phyloP scores from a whole-genome alignment of 2,113 vertebrate genomes.

The Micronycteris hirsuta region DNA sequence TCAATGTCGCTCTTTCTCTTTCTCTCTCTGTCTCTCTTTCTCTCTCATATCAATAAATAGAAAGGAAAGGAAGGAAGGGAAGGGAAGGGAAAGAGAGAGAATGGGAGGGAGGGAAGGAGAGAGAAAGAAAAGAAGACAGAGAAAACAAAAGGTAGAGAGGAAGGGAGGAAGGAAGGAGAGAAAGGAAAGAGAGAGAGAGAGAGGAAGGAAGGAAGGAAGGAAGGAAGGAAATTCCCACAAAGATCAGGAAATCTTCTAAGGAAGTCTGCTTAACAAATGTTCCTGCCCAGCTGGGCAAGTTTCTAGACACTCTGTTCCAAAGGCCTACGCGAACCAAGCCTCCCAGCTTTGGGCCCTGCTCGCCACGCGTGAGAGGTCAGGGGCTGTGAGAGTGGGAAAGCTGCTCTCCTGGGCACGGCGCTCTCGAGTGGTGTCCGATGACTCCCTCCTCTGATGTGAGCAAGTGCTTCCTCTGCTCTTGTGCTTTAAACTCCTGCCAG shows the following conservation, averaged over 20 bases:
- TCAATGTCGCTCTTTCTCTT: too few relatives aligned
- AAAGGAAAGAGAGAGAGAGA: too few relatives aligned
- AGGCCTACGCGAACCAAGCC: background rate
- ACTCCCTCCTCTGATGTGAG: background rate
- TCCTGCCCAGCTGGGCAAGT: background rate
- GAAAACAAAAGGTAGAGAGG: background rate
- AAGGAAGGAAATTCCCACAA: background rate
- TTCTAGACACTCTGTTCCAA: slow-evolving; percentile 12
- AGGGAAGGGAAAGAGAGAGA: too few relatives aligned
- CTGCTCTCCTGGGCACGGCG: background rate
- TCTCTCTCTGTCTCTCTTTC: too few relatives aligned
- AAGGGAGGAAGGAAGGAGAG: too few relatives aligned
- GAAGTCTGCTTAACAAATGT: background rate
- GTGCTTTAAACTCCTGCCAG: slow-evolving; percentile 36
- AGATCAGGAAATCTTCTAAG: background rate
- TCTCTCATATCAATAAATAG: too few relatives aligned
- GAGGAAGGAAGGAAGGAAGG: background rate
- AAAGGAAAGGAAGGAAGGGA: too few relatives aligned
- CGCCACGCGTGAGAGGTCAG: background rate
- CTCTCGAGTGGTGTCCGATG: background rate
- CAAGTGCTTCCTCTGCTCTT: background rate
- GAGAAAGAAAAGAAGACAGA: background rate
- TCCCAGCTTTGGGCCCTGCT: background rate
- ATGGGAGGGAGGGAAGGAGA: too few relatives aligned
- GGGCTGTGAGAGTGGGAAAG: background rate